phyloP scores from a whole-genome alignment of 2,888 invertebrate genomes.

The Phania funesta region DNA sequence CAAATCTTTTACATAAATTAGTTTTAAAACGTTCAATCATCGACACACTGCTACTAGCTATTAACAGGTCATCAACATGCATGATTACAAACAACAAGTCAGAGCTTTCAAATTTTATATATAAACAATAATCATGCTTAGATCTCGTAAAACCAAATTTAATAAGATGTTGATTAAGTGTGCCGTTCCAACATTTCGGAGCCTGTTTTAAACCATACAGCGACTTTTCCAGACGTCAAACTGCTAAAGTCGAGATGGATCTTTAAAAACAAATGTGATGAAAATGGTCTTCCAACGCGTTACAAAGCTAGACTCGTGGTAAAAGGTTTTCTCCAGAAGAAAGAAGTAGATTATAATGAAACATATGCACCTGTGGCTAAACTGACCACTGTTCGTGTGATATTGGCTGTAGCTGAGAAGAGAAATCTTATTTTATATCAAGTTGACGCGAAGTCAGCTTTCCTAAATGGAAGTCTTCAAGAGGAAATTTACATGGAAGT shows the following conservation, averaged over 20 bases:
- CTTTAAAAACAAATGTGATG: too few relatives aligned
- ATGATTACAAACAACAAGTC: not conserved
- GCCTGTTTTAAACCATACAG: not conserved
- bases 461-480: too few relatives aligned
- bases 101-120: not conserved
- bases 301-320: not conserved
- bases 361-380: conserved; percentile 10
- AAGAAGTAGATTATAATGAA: not conserved
- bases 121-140: not conserved
- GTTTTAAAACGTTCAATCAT: not conserved
- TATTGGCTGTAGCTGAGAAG: not conserved
- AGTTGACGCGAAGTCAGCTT: too few relatives aligned
- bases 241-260: not conserved
- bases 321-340: not conserved
- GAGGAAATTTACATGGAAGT: too few relatives aligned
- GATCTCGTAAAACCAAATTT: not conserved
- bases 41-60: not conserved
- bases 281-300: not conserved
- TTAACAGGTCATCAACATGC: not conserved
- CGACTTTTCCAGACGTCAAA: not conserved
- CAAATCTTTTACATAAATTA: not conserved
- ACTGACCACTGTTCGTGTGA: not conserved
- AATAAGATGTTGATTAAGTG: not conserved
- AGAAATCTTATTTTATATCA: too few relatives aligned
- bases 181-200: not conserved